These are phyloP conservation scores for Hirtodrosophila duncani DNA, from an alignment of 2,888 invertebrate species.

Conservation along the genomic window DNA sequence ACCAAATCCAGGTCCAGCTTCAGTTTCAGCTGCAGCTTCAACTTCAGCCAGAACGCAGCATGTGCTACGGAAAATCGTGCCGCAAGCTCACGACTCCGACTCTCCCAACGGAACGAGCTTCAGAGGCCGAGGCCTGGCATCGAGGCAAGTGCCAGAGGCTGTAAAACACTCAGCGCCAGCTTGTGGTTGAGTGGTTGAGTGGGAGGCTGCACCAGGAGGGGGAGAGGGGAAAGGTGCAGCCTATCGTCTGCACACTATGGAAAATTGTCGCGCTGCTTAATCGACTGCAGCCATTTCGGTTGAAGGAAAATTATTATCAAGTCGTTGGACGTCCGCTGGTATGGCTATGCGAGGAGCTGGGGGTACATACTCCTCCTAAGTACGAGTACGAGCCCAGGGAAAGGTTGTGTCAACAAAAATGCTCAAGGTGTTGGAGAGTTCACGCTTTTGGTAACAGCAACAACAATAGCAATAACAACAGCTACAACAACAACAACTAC, in stretches of 20 bases:
- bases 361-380: no score
- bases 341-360: no score
- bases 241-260: slow-evolving; percentile 48
- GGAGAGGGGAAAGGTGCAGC: background rate
- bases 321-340: slow-evolving; percentile 6
- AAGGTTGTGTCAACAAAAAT: slow-evolving; percentile 68
- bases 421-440: slow-evolving; percentile 70
- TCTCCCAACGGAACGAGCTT: slow-evolving; percentile 13
- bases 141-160: slow-evolving; percentile 68
- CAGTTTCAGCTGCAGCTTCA: no score
- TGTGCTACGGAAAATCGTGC: slow-evolving; percentile 71
- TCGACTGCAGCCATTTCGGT: slow-evolving; percentile 63
- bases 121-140: slow-evolving; percentile 23
- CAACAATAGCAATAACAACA: slow-evolving; percentile 13
- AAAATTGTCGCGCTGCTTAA: slow-evolving; percentile 71
- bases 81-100: slow-evolving; percentile 60
- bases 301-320: slow-evolving; percentile 66
- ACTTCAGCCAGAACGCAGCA: slow-evolving; percentile 73
- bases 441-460: slow-evolving; percentile 63
- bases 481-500: slow-evolving; percentile 25
- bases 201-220: slow-evolving; percentile 42
- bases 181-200: slow-evolving; percentile 47
- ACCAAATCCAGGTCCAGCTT: slow-evolving; percentile 39
- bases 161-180: slow-evolving; percentile 63
- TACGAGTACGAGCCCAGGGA: slow-evolving; percentile 39